These are phyloP conservation scores for Entelurus aequoreus DNA, from an alignment of 2,113 vertebrate species.

Conservation along the genomic window DNA sequence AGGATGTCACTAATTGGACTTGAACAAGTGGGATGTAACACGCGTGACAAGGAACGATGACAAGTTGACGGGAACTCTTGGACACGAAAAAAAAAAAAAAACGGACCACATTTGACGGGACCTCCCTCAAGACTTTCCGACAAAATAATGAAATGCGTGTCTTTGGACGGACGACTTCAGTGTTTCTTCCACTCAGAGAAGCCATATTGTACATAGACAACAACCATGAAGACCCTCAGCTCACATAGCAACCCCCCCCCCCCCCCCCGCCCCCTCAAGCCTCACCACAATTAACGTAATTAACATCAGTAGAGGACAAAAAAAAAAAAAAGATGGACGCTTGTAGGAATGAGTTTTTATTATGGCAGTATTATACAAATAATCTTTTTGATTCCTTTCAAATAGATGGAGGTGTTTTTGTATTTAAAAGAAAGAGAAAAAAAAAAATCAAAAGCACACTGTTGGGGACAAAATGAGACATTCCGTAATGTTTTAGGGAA, in stretches of 20 bases:
- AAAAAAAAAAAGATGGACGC: constrained; percentile 29
- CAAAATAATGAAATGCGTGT: constrained; percentile 54
- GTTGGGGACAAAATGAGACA: constrained; percentile 60
- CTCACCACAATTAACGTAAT: constrained; percentile 47
- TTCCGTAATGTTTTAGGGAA: constrained; percentile 62
- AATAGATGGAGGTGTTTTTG: constrained; percentile 50
- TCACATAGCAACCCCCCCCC: constrained; percentile 15
- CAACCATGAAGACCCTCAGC: constrained; percentile 67
- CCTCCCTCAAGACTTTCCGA: constrained; percentile 47
- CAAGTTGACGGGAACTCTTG: constrained; percentile 47
- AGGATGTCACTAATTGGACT: constrained; percentile 64
- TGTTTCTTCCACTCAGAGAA: constrained; percentile 75
- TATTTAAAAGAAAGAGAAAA: constrained; percentile 42
- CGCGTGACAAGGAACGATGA: constrained; percentile 53
- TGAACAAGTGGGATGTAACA: constrained; percentile 53
- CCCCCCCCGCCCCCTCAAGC: constrained; percentile 17
- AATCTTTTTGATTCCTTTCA: constrained; percentile 39
- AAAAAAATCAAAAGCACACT: constrained; percentile 66
- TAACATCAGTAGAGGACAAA: constrained; percentile 41
- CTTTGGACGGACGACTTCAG: constrained; percentile 55
- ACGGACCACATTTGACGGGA: constrained; percentile 47
- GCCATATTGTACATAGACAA: constrained; percentile 76
- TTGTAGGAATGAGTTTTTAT: constrained; percentile 50
- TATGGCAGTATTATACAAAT: constrained; percentile 56
- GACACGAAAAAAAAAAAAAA: constrained; percentile 46